These are phyloP conservation scores for Hylomyscus alleni DNA, from an alignment of 2,797 vertebrate species.

Conservation along the genomic window DNA sequence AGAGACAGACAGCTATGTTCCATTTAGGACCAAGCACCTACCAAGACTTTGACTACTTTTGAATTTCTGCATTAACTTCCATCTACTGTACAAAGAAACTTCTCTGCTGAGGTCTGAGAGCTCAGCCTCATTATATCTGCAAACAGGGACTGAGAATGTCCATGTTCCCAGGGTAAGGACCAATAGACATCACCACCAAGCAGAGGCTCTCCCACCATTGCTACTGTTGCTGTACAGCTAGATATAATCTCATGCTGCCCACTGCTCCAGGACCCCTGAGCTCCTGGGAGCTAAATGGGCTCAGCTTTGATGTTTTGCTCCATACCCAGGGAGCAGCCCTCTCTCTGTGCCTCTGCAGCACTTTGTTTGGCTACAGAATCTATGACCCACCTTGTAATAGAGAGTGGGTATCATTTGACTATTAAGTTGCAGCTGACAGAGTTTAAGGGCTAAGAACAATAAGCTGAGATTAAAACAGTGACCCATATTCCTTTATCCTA, in stretches of 20 bases:
- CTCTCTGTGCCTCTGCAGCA: neutral
- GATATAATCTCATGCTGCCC: too few relatives aligned
- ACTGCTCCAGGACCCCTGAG: neutral
- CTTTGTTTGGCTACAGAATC: neutral
- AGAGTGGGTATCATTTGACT: neutral
- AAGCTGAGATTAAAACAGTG: neutral
- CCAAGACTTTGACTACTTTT: neutral
- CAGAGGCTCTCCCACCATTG: accelerated
- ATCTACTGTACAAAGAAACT: neutral
- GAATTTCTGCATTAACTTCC: neutral
- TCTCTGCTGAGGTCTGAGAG: neutral
- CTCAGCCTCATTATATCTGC: neutral
- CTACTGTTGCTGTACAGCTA: neutral
- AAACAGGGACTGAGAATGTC: too few relatives aligned
- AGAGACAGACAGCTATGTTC: neutral
- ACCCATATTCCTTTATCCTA: neutral
- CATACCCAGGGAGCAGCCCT: neutral
- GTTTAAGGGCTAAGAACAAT: neutral
- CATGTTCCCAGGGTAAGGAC: accelerated
- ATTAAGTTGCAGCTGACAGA: neutral
- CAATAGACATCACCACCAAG: too few relatives aligned
- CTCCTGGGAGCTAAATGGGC: too few relatives aligned
- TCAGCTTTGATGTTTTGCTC: neutral
- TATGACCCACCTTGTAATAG: neutral
- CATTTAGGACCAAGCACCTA: neutral